Evolutionary conservation across 2,888 invertebrate species (phyloP).

Genomic region (Apoda limacodes): DNA sequence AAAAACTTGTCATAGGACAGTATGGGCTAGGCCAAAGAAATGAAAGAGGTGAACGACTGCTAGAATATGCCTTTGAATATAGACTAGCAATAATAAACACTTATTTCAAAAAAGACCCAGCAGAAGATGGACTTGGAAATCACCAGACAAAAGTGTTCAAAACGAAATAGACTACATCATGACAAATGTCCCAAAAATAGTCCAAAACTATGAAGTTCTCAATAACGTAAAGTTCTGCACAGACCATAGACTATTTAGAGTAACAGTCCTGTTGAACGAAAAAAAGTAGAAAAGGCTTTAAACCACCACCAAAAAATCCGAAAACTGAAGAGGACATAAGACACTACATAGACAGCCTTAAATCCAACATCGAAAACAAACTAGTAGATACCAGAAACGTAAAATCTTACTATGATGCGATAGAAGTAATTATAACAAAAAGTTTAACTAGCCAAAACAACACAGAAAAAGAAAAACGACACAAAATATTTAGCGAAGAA

Average conservation of each 20-base stretch:
- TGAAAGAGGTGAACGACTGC: neutral
- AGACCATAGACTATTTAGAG: slow-evolving; percentile 1
- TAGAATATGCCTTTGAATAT: neutral
- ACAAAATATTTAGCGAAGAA: slow-evolving; percentile 8
- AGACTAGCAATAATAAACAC: too few species aligned
- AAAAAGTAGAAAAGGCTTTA: slow-evolving; percentile 8
- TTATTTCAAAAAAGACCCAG: slow-evolving; percentile 1
- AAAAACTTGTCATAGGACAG: neutral
- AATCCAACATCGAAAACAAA: too few species aligned
- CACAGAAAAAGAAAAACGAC: slow-evolving; percentile 1
- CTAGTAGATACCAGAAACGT: too few species aligned
- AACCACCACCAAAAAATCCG: slow-evolving; percentile 1
- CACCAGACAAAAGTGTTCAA: neutral
- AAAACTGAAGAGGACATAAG: too few species aligned
- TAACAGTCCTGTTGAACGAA: too few species aligned
- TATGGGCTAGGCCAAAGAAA: slow-evolving; percentile 1
- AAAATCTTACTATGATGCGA: too few species aligned
- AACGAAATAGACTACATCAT: slow-evolving; percentile 3
- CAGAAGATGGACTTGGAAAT: slow-evolving; percentile 3
- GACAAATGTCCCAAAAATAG: neutral
- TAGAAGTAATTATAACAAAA: too few species aligned
- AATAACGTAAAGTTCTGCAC: slow-evolving; percentile 2
- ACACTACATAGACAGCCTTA: too few species aligned
- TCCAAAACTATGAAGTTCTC: slow-evolving; percentile 4
- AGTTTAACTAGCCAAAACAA: slow-evolving; percentile 1